Evolutionary conservation across 2,113 vertebrate genomes (phyloP), one percentile per base, ranked within the genome.

Genomic region (Alethe castanea): DNA sequence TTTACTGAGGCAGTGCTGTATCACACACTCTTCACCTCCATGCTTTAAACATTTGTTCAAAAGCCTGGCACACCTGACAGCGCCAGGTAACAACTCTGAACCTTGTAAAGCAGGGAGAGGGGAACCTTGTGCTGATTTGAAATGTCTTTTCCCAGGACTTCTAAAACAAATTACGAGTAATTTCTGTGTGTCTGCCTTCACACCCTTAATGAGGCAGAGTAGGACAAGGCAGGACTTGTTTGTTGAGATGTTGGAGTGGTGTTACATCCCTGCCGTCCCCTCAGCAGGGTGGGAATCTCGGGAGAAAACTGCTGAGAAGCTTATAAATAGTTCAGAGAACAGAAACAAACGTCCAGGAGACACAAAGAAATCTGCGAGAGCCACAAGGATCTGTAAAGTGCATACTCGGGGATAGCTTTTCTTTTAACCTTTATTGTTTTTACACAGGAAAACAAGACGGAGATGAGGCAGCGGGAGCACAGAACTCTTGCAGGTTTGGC

Each of bases 221-320:
- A 62, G 91, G 95, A 48, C 96, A 92, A 88, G 96, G 95, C 95
- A 88, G 82, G 85, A 77, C 96, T 85, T 96, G 96, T 91, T 95
- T 72, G 50, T 25, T 25, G 65, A 71, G 77, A 36, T 42, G 45
- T 1, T 36, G 61, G 65, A 64, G 42, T 52, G 8, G 20, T n/a
- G 60, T 25, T 48, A 14, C 47, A 52, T 92, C 84, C 61, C 54
- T 83, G 45, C 0, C 3, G 54, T 33, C 40, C 4, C 3, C 81
- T 77, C 13, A 8, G 33, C 11, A 9, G 67, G 36, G 23, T 45
- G 76, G 31, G 52, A 70, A 52, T 84, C 56, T 48, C 26, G 3
- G 80, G 48, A 48, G 62, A 74, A 88, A 73, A 36, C 44, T 15
- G 8, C 38, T 33, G 48, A 19, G 50, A 71, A 18, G 69, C 44